Evolutionary conservation across 2,888 invertebrate species (phyloP).

Genomic region (Erebia ligea): DNA sequence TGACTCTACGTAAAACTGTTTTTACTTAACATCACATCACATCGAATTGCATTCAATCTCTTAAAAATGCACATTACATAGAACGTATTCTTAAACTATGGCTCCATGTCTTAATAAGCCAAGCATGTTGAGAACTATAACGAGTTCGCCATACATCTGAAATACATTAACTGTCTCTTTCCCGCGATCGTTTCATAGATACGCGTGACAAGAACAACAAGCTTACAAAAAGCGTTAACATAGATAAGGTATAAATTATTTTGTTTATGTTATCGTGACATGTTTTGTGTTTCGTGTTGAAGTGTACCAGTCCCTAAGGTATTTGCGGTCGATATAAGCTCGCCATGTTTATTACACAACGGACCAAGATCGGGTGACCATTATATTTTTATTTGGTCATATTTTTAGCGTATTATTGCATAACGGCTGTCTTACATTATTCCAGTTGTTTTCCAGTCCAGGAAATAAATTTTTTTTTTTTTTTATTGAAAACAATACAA

Average conservation of each 20-base stretch:
- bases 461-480: too few species aligned
- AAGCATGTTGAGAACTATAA: neutral
- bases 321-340: slow-evolving; percentile 35
- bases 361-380: slow-evolving; percentile 13
- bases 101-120: neutral
- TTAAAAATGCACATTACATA: neutral
- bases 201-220: slow-evolving; percentile 13
- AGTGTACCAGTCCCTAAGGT: slow-evolving; percentile 38
- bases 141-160: neutral
- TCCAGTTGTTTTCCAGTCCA: neutral
- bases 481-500: too few species aligned
- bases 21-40: neutral
- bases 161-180: neutral
- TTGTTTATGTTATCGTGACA: slow-evolving; percentile 31
- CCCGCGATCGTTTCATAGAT: neutral
- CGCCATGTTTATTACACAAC: slow-evolving; percentile 27
- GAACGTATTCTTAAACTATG: neutral
- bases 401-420: slow-evolving; percentile 15
- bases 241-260: slow-evolving; percentile 24
- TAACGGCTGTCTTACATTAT: neutral
- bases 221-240: slow-evolving; percentile 25
- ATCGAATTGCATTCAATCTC: neutral
- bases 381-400: slow-evolving; percentile 14
- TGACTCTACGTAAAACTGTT: neutral
- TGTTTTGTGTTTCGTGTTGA: slow-evolving; percentile 36